phyloP scores from a whole-genome alignment of 2,888 invertebrate species.

The Drosophila demipolita region DNA sequence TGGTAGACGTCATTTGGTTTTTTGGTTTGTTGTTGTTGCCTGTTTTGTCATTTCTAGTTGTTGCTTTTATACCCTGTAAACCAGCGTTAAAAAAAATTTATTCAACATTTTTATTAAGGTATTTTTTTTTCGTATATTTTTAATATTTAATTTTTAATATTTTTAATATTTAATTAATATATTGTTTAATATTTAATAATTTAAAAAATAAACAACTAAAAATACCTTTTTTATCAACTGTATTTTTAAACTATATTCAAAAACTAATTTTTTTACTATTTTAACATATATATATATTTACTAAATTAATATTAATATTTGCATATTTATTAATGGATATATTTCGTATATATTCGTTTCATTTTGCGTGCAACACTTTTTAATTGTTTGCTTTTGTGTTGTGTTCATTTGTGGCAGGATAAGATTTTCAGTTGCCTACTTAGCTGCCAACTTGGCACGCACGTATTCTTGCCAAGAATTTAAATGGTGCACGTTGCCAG shows the following conservation, averaged over 20 bases:
- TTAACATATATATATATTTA: not conserved
- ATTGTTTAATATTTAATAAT: no score
- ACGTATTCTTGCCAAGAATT: conserved; percentile 43
- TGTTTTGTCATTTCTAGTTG: conserved; percentile 38
- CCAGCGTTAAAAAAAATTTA: not conserved
- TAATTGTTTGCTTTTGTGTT: conserved; percentile 12
- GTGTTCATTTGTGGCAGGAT: conserved; percentile 52
- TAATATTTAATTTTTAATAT: not conserved
- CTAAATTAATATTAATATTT: not conserved
- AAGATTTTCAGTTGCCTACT: conserved; percentile 56
- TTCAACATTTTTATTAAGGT: not conserved
- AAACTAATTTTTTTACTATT: no score
- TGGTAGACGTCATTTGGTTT: conserved; percentile 36
- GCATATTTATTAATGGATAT: conserved; percentile 2
- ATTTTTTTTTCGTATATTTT: not conserved
- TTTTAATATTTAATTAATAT: no score
- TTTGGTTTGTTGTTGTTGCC: conserved; percentile 22
- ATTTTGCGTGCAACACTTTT: not conserved
- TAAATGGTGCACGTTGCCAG: conserved; percentile 9
- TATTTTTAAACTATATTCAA: not conserved
- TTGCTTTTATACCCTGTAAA: conserved; percentile 27
- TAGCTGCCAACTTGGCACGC: conserved; percentile 50
- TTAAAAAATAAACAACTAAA: no score
- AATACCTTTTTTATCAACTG: not conserved
- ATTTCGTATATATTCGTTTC: not conserved